Evolutionary conservation across 2,113 vertebrate species (phyloP).

Genomic region (Zingel zingel): DNA sequence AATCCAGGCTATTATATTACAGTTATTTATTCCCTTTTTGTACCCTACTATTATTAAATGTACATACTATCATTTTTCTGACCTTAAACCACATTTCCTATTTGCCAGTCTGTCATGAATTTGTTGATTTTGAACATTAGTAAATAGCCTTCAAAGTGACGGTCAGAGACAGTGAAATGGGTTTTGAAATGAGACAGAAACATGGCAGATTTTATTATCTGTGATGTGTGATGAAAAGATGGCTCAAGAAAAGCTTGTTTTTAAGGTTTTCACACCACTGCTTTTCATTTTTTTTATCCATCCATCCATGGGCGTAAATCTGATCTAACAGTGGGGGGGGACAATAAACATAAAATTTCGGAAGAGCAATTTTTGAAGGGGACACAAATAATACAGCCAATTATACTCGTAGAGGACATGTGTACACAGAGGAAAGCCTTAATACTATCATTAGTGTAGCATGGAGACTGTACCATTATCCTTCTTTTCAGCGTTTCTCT

Average conservation of each 20-base stretch:
- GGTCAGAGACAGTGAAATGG: background rate
- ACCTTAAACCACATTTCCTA: background rate
- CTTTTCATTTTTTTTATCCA: background rate
- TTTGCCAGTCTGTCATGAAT: background rate
- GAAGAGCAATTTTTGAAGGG: too few relatives aligned
- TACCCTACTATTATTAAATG: background rate
- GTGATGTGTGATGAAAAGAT: conserved; percentile 38
- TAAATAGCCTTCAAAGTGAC: background rate
- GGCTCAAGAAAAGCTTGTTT: conserved; percentile 35
- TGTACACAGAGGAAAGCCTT: too few relatives aligned
- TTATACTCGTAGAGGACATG: too few relatives aligned
- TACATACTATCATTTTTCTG: background rate
- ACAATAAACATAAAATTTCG: too few relatives aligned
- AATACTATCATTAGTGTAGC: too few relatives aligned
- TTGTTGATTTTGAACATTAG: background rate
- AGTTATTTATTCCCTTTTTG: background rate
- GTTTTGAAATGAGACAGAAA: background rate
- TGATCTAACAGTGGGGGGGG: too few relatives aligned
- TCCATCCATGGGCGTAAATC: too few relatives aligned
- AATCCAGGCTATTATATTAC: background rate
- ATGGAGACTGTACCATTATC: too few relatives aligned
- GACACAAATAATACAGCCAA: too few relatives aligned
- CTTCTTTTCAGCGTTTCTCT: too few relatives aligned
- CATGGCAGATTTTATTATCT: background rate
- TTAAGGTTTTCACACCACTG: background rate